Conservation (phyloP, 1,140 invertebrate genomes). For the Holotrichia oblita region DNA sequence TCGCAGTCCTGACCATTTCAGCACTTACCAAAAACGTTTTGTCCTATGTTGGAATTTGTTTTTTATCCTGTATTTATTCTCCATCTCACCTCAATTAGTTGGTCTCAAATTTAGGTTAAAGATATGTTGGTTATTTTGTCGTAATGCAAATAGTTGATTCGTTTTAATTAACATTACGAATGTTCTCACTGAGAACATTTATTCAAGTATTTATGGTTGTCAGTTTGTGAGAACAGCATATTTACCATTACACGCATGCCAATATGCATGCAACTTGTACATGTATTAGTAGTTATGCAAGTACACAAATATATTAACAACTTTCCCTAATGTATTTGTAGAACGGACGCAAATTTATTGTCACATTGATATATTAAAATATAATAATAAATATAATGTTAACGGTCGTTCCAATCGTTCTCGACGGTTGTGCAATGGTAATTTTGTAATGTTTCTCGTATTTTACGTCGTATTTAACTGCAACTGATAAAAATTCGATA, state of each 20-base stretch:
- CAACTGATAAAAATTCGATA: background rate
- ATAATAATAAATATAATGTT: slow-evolving; percentile 31
- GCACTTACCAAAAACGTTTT: too few species aligned
- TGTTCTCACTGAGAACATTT: background rate
- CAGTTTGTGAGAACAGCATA: slow-evolving; percentile 6
- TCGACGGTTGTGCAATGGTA: background rate
- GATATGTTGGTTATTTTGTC: background rate
- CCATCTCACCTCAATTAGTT: too few species aligned
- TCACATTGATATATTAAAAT: slow-evolving; percentile 40
- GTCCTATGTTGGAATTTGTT: too few species aligned
- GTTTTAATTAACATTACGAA: slow-evolving; percentile 38
- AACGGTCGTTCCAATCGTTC: background rate
- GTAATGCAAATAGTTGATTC: background rate
- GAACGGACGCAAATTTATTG: slow-evolving; percentile 36
- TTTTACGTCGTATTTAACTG: background rate
- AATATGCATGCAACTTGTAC: background rate
- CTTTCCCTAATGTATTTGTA: slow-evolving; percentile 37
- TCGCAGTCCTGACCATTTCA: too few species aligned
- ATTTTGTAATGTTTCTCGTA: slow-evolving; percentile 21
- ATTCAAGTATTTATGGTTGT: slow-evolving; percentile 21
- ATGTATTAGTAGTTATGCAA: slow-evolving; percentile 27
- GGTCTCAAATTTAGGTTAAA: too few species aligned
- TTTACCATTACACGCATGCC: slow-evolving; percentile 8
- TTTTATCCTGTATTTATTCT: too few species aligned
- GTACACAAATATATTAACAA: slow-evolving; percentile 38